Evolutionary conservation across 2,888 invertebrate species (phyloP), one percentile per base, ranked within the genome.

Genomic region (Synanthedon formicaeformis): DNA sequence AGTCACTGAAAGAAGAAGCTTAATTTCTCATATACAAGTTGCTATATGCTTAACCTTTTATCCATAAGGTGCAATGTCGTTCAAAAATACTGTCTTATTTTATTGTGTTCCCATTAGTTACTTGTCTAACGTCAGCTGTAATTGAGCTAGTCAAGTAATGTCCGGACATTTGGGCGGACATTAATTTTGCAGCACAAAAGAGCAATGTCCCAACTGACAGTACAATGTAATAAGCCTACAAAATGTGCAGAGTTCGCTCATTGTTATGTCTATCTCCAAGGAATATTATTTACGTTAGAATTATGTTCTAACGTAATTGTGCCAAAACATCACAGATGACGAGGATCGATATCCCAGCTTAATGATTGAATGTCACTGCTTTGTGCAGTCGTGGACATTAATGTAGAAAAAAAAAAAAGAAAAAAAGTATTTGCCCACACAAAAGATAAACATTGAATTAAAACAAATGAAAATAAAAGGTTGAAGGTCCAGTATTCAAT

Each of bases 171-270:
- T 54, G 50, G 51, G 48, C 51, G 50, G 45, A 13, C 45, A 52
- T 40, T 45, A 45, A 50, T 50, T 34, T 48, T 27, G 48, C 40
- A 51, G 23, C 27, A 51, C 50, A 51, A 49, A 13, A 45, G 49
- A 48, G 27, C 14, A 52, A 45, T 50, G 40, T 40, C 50, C 50
- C 34, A 50, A 50, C 11, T 51, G 54, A 52, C 54, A 52, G 23
- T 40, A 52, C 52, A 54, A 54, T 54, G 50, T 52, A 51, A 52
- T 52, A 52, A 18, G 49, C 14, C 50, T 14, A 12, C 13, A 45
- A 45, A 23, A 45, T 45, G 45, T 45, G 45, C 4, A 45, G 13
- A 45, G 45, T 13, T 45, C 45, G 14, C 4, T 49, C 41, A 49
- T 52, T 49, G 52, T 52, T 41, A 40, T 52, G n/a, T 49, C 49